Evolutionary conservation across 2,797 vertebrate species (phyloP).

Genomic region (Gambusia yucatana): DNA sequence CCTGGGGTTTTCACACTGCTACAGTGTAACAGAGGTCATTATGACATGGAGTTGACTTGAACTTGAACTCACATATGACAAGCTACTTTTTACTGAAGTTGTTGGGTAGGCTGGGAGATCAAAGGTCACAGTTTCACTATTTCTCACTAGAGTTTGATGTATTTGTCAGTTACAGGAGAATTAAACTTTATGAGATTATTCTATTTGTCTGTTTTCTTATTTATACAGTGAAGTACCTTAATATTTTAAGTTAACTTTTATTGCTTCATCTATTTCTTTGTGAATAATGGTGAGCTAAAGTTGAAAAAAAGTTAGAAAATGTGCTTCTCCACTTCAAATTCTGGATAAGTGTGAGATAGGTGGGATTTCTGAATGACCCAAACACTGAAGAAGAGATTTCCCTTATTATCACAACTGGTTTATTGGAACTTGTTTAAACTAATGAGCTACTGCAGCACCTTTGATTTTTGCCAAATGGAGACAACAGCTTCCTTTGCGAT

Average conservation of each 20-base stretch:
- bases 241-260: not conserved
- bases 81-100: conserved; percentile 43
- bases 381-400: conserved; percentile 5
- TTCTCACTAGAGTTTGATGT: conserved; percentile 16
- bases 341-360: conserved; percentile 1
- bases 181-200: not conserved
- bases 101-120: conserved; percentile 35
- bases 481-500: conserved; percentile 31
- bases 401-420: conserved; percentile 13
- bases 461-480: conserved; percentile 28
- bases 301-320: not conserved
- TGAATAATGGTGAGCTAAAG: not conserved
- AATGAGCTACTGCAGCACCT: conserved; percentile 28
- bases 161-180: conserved; percentile 10
- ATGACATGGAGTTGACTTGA: conserved; percentile 8
- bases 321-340: not conserved
- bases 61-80: conserved; percentile 53
- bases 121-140: conserved; percentile 54
- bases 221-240: not conserved
- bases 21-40: conserved; percentile 43
- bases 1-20: conserved; percentile 9
- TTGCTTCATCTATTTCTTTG: not conserved
- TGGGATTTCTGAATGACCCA: not conserved
- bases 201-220: not conserved
- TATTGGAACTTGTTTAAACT: conserved; percentile 40